Evolutionary conservation across 2,888 invertebrate genomes (phyloP), one percentile per base, ranked within the genome.

Genomic region (Xylota sylvarum): DNA sequence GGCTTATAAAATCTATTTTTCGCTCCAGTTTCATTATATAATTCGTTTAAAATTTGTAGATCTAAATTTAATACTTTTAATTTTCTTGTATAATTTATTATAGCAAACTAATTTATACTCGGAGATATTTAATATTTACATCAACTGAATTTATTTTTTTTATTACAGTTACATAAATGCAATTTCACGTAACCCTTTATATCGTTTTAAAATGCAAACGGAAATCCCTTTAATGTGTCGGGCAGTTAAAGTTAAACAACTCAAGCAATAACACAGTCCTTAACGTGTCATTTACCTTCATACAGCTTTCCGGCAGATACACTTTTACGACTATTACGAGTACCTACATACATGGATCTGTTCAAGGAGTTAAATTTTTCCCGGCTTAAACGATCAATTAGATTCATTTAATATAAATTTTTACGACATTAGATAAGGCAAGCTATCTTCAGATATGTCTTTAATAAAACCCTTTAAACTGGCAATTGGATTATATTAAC

Each of bases 371-470:
- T 62, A 10, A 58, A 14, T 12, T 35, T 58, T 55, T 12, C 35
- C 10, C 1, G 10, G n/a, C 9, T 64, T 30, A 43, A 64, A 64
- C 64, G 62, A 64, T 62, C 32, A 74, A 74, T 64, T 64, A 52
- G 55, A 64, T 64, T n/a, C 30, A 17, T 55, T 67, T 56, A 60
- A 55, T 64, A 52, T 52, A 62, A 40, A 17, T 23, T 73, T 74
- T 74, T 55, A 74, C 30, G 74, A 55, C 64, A 19, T 73, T 40
- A 10, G 14, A 40, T n/a, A 52, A 12, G 37, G 52, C n/a, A 46
- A 60, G 35, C 10, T 35, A 72, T 50, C 46, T 46, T 35, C 52
- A n/a, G 67, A n/a, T 5, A 9, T 32, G 19, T 12, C 27, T 35
- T 48, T 17, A 43, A 12, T 60, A 2, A 40, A 40, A 23, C 4